phyloP scores from a whole-genome alignment of 2,113 vertebrate species.

The Panthera tigris region DNA sequence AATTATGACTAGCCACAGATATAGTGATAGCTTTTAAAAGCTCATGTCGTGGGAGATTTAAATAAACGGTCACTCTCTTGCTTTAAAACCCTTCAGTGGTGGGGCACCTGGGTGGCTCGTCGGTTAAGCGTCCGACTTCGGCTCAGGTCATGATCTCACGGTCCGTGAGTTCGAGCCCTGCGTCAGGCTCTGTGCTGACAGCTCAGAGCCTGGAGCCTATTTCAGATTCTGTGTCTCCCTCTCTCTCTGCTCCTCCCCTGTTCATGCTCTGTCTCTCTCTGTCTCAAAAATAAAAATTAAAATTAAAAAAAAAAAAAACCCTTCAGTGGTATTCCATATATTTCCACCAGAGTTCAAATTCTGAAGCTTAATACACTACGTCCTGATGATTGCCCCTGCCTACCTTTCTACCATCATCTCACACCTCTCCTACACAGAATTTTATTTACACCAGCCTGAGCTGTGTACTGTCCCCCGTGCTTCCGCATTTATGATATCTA shows the following conservation, averaged over 20 bases:
- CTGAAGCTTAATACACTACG: neutral
- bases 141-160: too few species aligned
- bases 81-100: neutral
- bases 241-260: too few species aligned
- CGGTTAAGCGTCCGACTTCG: too few species aligned
- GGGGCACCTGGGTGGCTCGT: too few species aligned
- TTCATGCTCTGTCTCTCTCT: too few species aligned
- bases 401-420: neutral
- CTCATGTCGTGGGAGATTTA: neutral
- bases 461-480: neutral
- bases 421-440: neutral
- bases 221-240: too few species aligned
- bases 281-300: too few species aligned
- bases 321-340: neutral
- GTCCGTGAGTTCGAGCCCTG: too few species aligned
- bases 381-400: neutral
- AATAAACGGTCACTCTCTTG: neutral
- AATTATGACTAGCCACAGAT: neutral
- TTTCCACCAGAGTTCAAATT: conserved; percentile 15
- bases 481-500: neutral
- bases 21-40: neutral
- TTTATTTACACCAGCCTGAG: neutral
- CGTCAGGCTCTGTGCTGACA: too few species aligned
- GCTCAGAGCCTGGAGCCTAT: too few species aligned
- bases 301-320: neutral